Evolutionary conservation across 2,113 vertebrate genomes (phyloP), one percentile per base, ranked within the genome.

Genomic region (Leuciscus idus): DNA sequence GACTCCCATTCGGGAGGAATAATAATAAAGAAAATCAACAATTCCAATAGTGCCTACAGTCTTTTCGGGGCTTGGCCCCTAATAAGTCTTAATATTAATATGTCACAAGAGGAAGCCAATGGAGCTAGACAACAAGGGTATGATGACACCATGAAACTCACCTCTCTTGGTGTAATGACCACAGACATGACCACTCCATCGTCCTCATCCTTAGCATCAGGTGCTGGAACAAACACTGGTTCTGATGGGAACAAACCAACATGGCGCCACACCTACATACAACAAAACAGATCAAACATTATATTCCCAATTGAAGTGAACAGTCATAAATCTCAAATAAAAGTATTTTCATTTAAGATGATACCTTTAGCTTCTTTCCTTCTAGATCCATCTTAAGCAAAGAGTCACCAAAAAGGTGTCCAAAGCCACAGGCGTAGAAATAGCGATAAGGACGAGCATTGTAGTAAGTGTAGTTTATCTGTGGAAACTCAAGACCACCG

Each of bases 161-260:
- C 98, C 93, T 96, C 91, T 82, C 93, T 81, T 2, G 96, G 96
- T 28, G 97, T 97, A 89, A 99, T 92, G 89, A 98, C 94, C 74
- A 96, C 96, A 84, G 97, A 98, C 92, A 99, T 87, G 87, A 99
- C 95, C 85, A 98, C 94, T 30, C 97, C 98, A 43, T 94, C 94
- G 86, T 99, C 98, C 92, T 99, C 97, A 84, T 96, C 95, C 0
- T 1, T 92, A 61, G 96, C 93, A 11, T 92, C 48, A 12, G 97
- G 97, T 61, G 93, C 92, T 66, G 97, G 95, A 88, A 99, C 96
- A 94, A 98, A 99, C 93, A 98, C 92, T 1, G 97, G 97, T 91
- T 99, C 98, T 83, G 98, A 98, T 0, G 97, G 97, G 93, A 94
- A 99, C 92, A 93, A 95, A 59, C 96, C 96, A 7, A 96, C 93